phyloP scores from a whole-genome alignment of 2,888 invertebrate genomes.

The Drosophila kanekoi region DNA sequence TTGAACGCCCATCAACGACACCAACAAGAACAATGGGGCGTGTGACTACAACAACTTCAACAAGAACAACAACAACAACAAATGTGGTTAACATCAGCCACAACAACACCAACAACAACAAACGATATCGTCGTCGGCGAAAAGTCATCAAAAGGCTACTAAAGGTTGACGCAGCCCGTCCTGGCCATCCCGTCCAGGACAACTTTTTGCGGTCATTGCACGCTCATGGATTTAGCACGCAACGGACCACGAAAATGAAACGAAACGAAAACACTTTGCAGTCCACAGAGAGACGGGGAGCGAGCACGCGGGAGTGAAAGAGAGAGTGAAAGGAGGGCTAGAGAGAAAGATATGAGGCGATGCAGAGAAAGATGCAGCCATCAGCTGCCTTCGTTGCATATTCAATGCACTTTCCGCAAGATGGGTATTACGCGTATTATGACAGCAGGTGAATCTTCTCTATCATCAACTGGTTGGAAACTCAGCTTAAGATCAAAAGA shows the following conservation, averaged over 20 bases:
- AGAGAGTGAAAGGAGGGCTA: background rate
- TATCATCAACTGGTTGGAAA: background rate
- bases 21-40: conserved; percentile 78
- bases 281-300: conserved; percentile 8
- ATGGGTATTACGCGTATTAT: conserved; percentile 18
- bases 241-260: conserved; percentile 78
- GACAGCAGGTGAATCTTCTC: background rate
- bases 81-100: conserved; percentile 57
- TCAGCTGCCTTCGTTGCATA: conserved; percentile 34
- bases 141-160: conserved; percentile 82
- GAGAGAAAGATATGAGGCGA: background rate
- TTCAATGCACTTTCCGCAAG: conserved; percentile 27
- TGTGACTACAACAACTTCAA: conserved; percentile 58
- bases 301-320: background rate
- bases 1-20: conserved; percentile 81
- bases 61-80: conserved; percentile 43
- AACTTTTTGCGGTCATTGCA: conserved; percentile 79
- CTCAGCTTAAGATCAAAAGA: background rate
- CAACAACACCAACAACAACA: conserved; percentile 1
- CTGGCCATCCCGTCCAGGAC: conserved; percentile 49
- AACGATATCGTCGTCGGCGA: conserved; percentile 46
- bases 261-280: conserved; percentile 66
- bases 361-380: background rate
- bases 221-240: conserved; percentile 78
- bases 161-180: conserved; percentile 75